Evolutionary conservation across 2,888 invertebrate species (phyloP).

Genomic region (Cheiracanthium punctorium): DNA sequence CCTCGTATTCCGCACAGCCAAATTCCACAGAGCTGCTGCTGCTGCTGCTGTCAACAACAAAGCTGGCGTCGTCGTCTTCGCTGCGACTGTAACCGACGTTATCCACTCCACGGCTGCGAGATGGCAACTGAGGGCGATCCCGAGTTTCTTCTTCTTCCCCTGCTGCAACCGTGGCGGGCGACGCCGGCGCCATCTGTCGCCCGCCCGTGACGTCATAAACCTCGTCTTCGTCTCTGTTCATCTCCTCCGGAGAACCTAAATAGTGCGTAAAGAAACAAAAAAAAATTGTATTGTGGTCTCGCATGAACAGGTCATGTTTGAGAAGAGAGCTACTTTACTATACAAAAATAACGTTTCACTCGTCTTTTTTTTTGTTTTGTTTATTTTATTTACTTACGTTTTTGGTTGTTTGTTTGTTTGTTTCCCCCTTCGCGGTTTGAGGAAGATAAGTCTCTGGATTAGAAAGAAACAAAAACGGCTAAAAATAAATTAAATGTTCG

Average conservation of each 20-base stretch:
- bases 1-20: neutral
- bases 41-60: constrained; percentile 23
- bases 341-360: constrained; percentile 37
- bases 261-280: constrained; percentile 62
- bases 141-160: neutral
- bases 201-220: constrained; percentile 23
- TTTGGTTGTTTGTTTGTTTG: too few species aligned
- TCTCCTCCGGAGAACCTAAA: constrained; percentile 51
- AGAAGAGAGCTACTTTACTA: constrained; percentile 25
- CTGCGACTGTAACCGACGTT: constrained; percentile 39
- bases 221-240: constrained; percentile 15
- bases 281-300: constrained; percentile 20
- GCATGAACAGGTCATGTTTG: constrained; percentile 31
- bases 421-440: neutral
- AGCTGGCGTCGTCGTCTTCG: neutral
- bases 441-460: neutral
- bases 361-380: too few species aligned
- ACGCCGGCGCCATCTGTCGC: constrained; percentile 53
- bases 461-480: neutral
- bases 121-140: constrained; percentile 35
- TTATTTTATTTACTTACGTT: too few species aligned
- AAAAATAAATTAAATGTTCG: neutral
- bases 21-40: constrained; percentile 1
- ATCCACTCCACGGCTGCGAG: constrained; percentile 34
- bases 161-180: constrained; percentile 20